These are phyloP conservation scores for Semnornis frantzii DNA, from an alignment of 2,113 vertebrate species.

Conservation along the genomic window DNA sequence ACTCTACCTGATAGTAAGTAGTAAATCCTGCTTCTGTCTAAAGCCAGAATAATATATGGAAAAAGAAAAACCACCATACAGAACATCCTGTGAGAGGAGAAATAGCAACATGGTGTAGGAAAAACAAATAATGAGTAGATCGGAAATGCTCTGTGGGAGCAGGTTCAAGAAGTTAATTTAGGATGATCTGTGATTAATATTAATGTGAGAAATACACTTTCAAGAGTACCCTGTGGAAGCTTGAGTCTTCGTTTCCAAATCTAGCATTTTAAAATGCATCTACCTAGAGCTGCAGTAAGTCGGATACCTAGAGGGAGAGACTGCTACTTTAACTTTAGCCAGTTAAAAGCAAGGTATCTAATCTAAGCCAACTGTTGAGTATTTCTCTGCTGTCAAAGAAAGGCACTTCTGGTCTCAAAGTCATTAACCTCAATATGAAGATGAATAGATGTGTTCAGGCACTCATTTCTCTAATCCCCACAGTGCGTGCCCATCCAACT, in stretches of 20 bases:
- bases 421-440: neutral
- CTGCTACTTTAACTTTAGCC: neutral
- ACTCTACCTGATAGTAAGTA: neutral
- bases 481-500: neutral
- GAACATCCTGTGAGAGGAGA: neutral
- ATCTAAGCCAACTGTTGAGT: neutral
- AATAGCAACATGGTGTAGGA: neutral
- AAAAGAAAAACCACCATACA: neutral
- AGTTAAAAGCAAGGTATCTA: neutral
- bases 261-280: neutral
- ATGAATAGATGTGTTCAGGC: neutral
- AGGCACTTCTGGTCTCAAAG: neutral
- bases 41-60: neutral
- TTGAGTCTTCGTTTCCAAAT: neutral
- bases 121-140: neutral
- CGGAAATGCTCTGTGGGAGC: neutral
- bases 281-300: neutral
- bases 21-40: neutral
- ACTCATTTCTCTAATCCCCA: neutral
- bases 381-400: neutral
- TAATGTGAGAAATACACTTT: neutral
- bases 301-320: neutral
- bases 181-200: neutral
- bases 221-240: neutral
- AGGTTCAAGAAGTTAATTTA: neutral